A percentile compares a stretch with the other conserved stretches of the same genome.
Conservation (phyloP, 2,797 vertebrate genomes). For the Pristis pectinata region DNA sequence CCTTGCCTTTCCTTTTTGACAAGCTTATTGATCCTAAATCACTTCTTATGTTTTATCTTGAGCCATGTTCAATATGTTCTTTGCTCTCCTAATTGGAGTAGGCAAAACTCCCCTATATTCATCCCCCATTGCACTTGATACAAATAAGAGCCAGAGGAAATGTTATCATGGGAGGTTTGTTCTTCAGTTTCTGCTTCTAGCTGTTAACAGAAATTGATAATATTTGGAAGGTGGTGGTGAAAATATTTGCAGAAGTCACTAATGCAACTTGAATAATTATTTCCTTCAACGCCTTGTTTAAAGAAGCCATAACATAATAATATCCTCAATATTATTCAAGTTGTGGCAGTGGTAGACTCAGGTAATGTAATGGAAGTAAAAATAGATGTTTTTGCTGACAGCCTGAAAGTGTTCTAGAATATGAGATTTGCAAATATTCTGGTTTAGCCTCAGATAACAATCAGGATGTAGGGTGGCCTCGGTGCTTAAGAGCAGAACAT, state of each 20-base stretch:
- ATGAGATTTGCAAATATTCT: no score
- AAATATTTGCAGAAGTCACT: neutral
- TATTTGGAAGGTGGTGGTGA: neutral
- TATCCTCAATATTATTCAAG: no score
- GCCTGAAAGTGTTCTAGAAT: no score
- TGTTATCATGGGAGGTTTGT: neutral
- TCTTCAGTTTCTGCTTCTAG: neutral
- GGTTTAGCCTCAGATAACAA: no score
- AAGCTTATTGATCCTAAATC: neutral
- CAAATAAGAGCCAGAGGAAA: neutral
- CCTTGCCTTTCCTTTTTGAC: neutral
- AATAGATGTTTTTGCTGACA: no score
- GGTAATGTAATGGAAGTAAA: no score
- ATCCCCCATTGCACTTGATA: neutral
- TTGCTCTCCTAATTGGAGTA: neutral
- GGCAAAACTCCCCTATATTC: neutral
- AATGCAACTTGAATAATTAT: neutral
- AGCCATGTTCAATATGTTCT: neutral
- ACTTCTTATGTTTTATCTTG: neutral
- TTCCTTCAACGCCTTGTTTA: neutral
- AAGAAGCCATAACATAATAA: neutral
- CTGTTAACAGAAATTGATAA: neutral
- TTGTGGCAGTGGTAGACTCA: no score
- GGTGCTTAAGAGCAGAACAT: no score
- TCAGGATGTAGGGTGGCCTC: no score